A percentile compares a stretch with the other conserved stretches of the same genome.
phyloP scores from a whole-genome alignment of 2,797 vertebrate species.

The Pseudochirops cupreus region DNA sequence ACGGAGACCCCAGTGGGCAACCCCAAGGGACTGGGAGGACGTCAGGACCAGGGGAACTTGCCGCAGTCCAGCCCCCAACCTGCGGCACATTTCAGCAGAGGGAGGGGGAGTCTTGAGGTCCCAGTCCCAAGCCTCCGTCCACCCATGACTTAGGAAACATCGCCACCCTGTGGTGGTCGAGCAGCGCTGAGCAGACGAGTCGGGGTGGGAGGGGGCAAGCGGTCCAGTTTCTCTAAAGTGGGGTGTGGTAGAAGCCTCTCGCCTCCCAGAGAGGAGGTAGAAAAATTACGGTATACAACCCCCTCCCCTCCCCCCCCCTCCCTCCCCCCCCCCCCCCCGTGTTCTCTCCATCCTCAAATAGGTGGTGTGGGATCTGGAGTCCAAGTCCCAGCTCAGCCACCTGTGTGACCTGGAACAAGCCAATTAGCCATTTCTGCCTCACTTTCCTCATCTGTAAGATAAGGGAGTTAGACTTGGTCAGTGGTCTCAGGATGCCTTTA shows the following conservation, averaged over 20 bases:
- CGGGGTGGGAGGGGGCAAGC: background rate
- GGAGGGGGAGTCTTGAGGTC: background rate
- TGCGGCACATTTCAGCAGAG: background rate
- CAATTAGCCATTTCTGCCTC: background rate
- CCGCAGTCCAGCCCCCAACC: background rate
- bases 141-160: slow-evolving; percentile 78
- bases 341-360: background rate
- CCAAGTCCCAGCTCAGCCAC: background rate
- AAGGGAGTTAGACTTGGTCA: background rate
- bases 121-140: background rate
- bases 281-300: background rate
- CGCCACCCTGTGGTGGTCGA: slow-evolving; percentile 79
- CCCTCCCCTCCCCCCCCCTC: background rate
- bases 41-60: background rate
- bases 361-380: background rate
- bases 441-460: background rate
- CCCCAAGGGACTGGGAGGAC: background rate
- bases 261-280: background rate
- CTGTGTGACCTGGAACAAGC: slow-evolving; percentile 25
- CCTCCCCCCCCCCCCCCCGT: too few relatives aligned
- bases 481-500: background rate
- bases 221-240: background rate
- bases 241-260: background rate
- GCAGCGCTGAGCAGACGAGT: accelerated
- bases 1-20: background rate